Percentiles rank a stretch among this genome's conserved stretches.
These are phyloP conservation scores for Melangyna quadrimaculata DNA, from an alignment of 2,888 invertebrate species.

Conservation along the genomic window DNA sequence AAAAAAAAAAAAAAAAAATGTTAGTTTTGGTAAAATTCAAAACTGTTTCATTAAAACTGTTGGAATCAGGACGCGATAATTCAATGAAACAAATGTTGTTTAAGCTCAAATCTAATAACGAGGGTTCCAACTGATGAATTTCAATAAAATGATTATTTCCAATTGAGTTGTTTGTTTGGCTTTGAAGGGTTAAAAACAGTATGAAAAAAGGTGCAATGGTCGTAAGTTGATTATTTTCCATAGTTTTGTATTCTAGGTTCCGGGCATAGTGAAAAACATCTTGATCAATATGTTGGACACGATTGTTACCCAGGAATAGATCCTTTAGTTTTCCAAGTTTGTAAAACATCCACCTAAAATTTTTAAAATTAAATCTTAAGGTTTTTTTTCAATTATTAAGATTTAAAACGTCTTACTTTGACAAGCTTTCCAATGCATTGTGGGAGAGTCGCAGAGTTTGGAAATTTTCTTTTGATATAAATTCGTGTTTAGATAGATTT, in stretches of 20 bases:
- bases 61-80: background rate
- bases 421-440: background rate
- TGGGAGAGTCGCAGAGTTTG: background rate
- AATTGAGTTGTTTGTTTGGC: background rate
- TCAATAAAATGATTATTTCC: background rate
- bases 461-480: background rate
- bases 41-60: background rate
- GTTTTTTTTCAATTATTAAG: background rate
- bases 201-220: background rate
- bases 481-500: too few relatives aligned
- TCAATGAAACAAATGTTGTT: background rate
- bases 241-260: too few relatives aligned
- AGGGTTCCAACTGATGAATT: background rate
- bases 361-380: background rate
- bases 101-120: background rate
- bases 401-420: background rate
- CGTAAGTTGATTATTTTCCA: too few relatives aligned
- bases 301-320: background rate
- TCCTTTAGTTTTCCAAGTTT: background rate
- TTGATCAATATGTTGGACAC: background rate
- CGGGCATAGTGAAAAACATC: background rate
- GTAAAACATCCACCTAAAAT: background rate
- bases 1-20: too few relatives aligned
- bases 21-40: background rate
- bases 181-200: background rate